Conservation (phyloP, 2,797 vertebrate species). For the Rallus crepitans region DNA sequence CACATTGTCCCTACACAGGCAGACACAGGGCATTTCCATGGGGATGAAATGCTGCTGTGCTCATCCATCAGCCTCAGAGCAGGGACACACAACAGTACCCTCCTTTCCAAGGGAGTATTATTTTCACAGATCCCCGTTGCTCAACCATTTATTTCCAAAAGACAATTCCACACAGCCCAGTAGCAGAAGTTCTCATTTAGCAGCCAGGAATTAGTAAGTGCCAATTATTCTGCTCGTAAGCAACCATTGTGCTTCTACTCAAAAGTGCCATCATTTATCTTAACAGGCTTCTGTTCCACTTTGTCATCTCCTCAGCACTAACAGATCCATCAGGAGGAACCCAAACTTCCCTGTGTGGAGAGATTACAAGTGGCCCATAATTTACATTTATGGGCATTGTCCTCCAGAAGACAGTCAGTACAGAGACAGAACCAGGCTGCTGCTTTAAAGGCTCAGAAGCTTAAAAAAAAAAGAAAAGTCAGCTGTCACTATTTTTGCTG, state of each 20-base stretch:
- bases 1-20: background rate
- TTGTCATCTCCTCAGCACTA: background rate
- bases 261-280: background rate
- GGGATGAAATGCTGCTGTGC: background rate
- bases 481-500: background rate
- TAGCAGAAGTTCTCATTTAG: background rate
- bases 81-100: rapidly evolving
- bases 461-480: background rate
- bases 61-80: background rate
- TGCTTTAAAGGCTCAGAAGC: background rate
- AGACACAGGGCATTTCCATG: background rate
- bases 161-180: background rate
- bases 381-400: background rate
- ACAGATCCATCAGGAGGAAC: background rate
- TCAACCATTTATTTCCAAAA: background rate
- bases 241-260: background rate
- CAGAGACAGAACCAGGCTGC: background rate
- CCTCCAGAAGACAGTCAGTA: background rate
- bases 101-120: background rate
- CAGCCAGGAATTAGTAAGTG: background rate
- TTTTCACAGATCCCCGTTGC: background rate
- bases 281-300: background rate
- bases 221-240: background rate
- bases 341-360: background rate
- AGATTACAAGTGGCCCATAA: background rate